phyloP scores from a whole-genome alignment of 2,797 vertebrate species.

The Pseudochaenichthys georgianus region DNA sequence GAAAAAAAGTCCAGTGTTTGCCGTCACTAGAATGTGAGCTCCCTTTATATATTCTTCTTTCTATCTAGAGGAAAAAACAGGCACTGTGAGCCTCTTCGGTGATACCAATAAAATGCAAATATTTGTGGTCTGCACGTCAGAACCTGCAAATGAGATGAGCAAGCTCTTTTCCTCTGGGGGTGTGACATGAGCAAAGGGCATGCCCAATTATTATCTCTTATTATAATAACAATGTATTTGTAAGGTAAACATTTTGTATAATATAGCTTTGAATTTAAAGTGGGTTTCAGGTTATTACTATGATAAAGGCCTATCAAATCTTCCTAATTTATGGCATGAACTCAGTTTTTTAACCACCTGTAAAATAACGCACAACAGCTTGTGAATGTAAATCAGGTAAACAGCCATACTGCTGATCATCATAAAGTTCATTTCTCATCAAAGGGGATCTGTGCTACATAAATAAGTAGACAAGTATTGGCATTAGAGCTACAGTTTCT shows the following conservation, averaged over 20 bases:
- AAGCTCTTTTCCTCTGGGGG: background rate
- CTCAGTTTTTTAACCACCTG: background rate
- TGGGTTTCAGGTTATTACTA: no score
- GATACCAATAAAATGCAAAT: slow-evolving; percentile 53
- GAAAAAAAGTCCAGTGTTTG: background rate
- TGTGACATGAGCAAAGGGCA: background rate
- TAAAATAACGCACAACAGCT: background rate
- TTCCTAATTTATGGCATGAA: background rate
- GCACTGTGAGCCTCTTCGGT: slow-evolving; percentile 11
- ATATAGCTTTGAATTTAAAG: background rate
- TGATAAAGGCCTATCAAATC: background rate
- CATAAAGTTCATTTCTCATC: slow-evolving; percentile 1
- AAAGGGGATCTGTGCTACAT: background rate
- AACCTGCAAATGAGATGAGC: slow-evolving; percentile 24
- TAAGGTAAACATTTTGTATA: background rate
- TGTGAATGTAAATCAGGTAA: background rate
- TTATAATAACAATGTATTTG: background rate
- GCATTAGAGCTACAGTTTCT: background rate
- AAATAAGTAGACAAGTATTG: background rate
- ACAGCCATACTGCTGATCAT: slow-evolving; percentile 4
- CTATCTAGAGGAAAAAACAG: background rate
- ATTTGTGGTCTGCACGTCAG: slow-evolving; percentile 11
- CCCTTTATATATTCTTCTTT: background rate
- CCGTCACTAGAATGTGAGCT: background rate
- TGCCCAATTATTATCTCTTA: background rate